These are phyloP conservation scores for Deilephila elpenor DNA, from an alignment of 2,888 invertebrate species.

Conservation along the genomic window DNA sequence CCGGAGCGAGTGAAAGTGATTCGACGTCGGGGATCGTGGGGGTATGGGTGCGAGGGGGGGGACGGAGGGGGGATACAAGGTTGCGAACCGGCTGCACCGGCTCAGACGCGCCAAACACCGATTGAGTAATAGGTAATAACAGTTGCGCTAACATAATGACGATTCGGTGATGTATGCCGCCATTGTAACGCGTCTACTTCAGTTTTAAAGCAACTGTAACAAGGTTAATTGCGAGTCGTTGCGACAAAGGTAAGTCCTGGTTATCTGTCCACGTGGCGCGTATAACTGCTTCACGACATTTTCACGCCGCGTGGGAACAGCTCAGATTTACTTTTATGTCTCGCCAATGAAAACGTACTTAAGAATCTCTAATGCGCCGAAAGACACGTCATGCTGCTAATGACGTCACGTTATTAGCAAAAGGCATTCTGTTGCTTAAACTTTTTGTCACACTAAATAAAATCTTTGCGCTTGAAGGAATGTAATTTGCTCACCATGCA, in stretches of 20 bases:
- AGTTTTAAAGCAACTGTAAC: constrained; percentile 24
- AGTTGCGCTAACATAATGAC: constrained; percentile 73
- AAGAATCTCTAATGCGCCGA: constrained; percentile 12
- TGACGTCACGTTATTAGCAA: not conserved
- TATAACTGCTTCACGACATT: not conserved
- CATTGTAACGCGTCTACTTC: constrained; percentile 47
- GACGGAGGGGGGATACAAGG: constrained; percentile 65
- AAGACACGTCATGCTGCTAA: not conserved
- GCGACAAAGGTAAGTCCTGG: not conserved
- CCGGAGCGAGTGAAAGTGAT: constrained; percentile 75
- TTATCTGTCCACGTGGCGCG: constrained; percentile 1
- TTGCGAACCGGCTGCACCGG: constrained; percentile 75
- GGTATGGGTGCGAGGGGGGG: constrained; percentile 46
- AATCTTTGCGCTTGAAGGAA: not conserved
- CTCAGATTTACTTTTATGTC: not conserved
- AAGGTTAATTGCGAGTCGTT: constrained; percentile 26
- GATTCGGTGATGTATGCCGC: constrained; percentile 67
- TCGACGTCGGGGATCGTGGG: constrained; percentile 46
- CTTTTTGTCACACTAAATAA: not conserved
- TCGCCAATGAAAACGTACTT: not conserved
- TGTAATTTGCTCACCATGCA: not conserved
- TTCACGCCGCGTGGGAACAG: not conserved
- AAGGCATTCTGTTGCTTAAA: not conserved
- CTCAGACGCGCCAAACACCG: constrained; percentile 74
- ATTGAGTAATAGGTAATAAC: constrained; percentile 79